Conservation (phyloP, 2,888 invertebrate species). For the Polyommatus iphigenia region DNA sequence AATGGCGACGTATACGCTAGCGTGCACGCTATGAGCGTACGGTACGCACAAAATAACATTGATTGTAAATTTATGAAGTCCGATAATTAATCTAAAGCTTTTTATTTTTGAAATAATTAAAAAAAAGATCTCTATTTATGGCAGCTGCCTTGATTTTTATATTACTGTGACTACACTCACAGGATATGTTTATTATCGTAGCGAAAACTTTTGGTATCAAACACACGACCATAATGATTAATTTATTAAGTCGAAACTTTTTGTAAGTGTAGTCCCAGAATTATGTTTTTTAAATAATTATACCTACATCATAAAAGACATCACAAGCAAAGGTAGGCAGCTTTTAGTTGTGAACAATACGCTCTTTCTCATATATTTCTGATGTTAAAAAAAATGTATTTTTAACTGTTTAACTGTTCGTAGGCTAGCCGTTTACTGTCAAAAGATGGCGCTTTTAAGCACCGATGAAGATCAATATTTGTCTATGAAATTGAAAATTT, state of each 20-base stretch:
- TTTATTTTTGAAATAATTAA: background rate
- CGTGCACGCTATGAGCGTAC: background rate
- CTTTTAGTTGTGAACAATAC: background rate
- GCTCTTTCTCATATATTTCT: no score
- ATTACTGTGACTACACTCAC: background rate
- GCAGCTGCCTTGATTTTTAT: background rate
- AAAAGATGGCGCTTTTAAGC: background rate
- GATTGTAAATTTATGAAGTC: background rate
- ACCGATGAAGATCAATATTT: background rate
- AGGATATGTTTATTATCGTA: background rate
- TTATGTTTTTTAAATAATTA: background rate
- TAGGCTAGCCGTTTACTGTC: background rate
- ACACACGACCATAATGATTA: no score
- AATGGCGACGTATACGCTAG: background rate
- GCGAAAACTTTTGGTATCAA: no score
- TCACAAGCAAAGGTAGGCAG: background rate
- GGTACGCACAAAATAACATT: background rate
- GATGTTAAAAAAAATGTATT: background rate
- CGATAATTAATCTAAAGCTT: background rate
- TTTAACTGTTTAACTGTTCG: constrained; percentile 2
- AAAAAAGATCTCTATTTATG: background rate
- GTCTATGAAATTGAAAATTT: background rate
- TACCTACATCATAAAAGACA: background rate
- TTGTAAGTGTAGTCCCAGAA: background rate
- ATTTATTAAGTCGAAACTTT: background rate